Base-by-base conservation (phyloP, 2,797 vertebrate species). In the Sebastiscus tertius region DNA sequence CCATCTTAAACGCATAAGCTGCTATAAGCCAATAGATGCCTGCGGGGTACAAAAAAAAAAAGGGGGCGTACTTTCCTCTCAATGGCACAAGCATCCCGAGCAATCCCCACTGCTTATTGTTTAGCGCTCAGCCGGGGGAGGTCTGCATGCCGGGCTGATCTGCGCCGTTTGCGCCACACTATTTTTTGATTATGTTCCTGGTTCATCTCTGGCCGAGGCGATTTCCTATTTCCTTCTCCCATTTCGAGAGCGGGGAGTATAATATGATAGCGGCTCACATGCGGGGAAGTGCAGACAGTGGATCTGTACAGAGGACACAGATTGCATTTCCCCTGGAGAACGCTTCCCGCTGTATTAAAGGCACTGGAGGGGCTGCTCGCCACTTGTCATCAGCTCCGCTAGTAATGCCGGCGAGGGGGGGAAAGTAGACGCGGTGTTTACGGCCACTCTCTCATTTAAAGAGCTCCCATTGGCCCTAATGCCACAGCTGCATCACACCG, bases 241-340 rank as follows among this genome's bases (percentile, higher is more conserved):
- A 84, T 92, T 92, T 89, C 74, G 52, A 88, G 88, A 87, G 87
- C 81, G 74, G 85, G 77, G 87, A 86, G 88, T 62, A 88, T 89
- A 88, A 91, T 91, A 75, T 88, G 91, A 91, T 88, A 81, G 90
- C 75, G 46, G 84, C 88, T 90, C 87, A 84, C 89, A 85, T 79
- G 88, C 84, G 80, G 88, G 84, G 88, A 92, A 86, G 90, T 88
- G 85, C 92, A 90, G 90, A 83, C 90, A 82, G 92, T 86, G 91
- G 90, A 91, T 93, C 90, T 84, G 90, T 64, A 1, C 84, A 80
- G 85, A 92, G 91, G 92, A 90, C 91, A 88, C 90, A 92, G 92
- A 95, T 94, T 94, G 91, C 92, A 87, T 92, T 89, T 87, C 90
- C 91, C 88, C 92, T 39, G 76, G 89, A 91, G 92, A 87, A 88